Evolutionary conservation across 23 tunicate genomes (phyloP), one percentile per base, ranked within the genome.

Genomic region (Trididemnum miniatum): DNA sequence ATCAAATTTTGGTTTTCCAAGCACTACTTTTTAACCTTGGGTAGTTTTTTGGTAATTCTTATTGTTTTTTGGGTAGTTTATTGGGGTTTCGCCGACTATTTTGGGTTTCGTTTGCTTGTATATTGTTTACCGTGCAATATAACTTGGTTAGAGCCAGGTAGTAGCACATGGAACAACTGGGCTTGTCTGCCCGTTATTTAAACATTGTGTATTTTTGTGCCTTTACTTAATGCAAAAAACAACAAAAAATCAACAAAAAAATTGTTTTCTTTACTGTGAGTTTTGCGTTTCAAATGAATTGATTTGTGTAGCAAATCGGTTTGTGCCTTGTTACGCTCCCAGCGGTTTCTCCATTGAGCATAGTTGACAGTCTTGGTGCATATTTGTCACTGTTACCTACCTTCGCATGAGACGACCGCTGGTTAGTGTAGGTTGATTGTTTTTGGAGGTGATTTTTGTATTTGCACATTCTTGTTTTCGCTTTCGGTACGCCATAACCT

Each of bases 191-290:
- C 26, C 67, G 20, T 20, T 38, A 37, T 40, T 73, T 38, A 9
- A 83, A 74, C 89, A 85, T 85, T 85, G 89, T 85, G 89, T 85
- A 50, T 35, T 51, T n/a, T 34, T 77, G 89, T 85, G 89, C 89
- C 89, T 85, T 85, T 54, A 9, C 30, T 74, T 74, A 59, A 77
- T 77, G 44, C 66, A 77, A 52, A 31, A 77, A 77, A 77, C 23
- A 77, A 77, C 37, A 74, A 37, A 74, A 69, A 69, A 73, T 30
- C 15, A 31, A 31, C 12, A 67, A 30, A 31, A 67, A 67, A 67
- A 67, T 30, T 30, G 3, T 4, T 67, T 67, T 12, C 3, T 5
- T 32, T 12, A 67, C 75, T 67, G 75, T 67, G 75, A 67, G 4
- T 33, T 67, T 67, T 32, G 37, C 37, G 37, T 67, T 7, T 31